Conservation (phyloP, 1,140 invertebrate genomes). For the Acarapis woodi region DNA sequence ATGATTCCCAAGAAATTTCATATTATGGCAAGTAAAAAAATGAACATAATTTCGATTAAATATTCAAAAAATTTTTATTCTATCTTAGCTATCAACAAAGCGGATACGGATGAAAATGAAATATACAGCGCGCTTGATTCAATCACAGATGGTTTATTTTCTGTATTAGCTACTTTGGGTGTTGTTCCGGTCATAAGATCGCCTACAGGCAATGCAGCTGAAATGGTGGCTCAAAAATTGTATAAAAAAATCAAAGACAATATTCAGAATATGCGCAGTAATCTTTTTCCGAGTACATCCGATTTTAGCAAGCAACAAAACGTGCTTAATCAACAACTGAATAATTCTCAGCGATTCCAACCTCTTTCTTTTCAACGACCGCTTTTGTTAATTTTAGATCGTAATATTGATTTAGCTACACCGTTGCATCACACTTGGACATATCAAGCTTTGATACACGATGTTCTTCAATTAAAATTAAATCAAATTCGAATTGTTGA, state of each 20-base stretch:
- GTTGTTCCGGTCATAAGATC: constrained; percentile 82
- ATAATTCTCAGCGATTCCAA: neutral
- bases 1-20: constrained; percentile 59
- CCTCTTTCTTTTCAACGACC: constrained; percentile 43
- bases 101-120: constrained; percentile 77
- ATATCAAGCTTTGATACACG: constrained; percentile 85
- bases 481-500: constrained; percentile 62
- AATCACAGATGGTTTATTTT: constrained; percentile 86
- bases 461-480: constrained; percentile 62
- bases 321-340: neutral
- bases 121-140: constrained; percentile 79
- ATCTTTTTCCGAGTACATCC: constrained; percentile 28
- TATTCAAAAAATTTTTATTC: neutral
- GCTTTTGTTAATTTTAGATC: constrained; percentile 65
- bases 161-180: constrained; percentile 79
- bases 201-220: constrained; percentile 80
- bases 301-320: neutral
- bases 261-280: constrained; percentile 76
- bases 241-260: constrained; percentile 93
- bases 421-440: constrained; percentile 98
- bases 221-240: constrained; percentile 86
- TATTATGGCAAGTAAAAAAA: constrained; percentile 43
- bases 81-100: constrained; percentile 61
- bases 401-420: constrained; percentile 86
- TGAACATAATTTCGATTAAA: neutral